A percentile compares a stretch with the other conserved stretches of the same genome.
Evolutionary conservation across 2,113 vertebrate species (phyloP).

Genomic region (Antigone vipio): DNA sequence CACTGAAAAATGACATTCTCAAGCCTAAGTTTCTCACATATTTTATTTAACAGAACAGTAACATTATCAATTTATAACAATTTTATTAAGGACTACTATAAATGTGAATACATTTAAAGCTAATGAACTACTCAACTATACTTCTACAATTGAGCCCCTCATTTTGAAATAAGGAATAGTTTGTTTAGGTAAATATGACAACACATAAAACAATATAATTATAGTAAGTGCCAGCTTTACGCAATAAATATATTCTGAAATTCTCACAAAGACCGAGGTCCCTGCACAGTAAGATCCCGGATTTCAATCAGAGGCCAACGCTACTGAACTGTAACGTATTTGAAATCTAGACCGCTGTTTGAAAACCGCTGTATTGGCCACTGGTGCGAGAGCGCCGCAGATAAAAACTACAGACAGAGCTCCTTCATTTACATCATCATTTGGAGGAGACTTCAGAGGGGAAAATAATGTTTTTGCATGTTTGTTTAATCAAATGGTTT

Average conservation of each 20-base stretch:
- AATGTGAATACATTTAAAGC: not conserved
- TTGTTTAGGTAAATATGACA: not conserved
- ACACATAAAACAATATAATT: not conserved
- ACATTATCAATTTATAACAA: not conserved
- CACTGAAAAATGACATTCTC: fast-evolving
- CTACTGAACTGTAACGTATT: fast-evolving
- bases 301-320: not conserved
- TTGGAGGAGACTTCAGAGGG: not conserved
- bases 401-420: not conserved
- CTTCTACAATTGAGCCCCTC: not conserved
- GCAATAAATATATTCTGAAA: not conserved
- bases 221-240: not conserved
- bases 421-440: not conserved
- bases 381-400: not conserved
- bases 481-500: not conserved
- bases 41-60: not conserved
- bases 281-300: not conserved
- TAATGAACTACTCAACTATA: not conserved
- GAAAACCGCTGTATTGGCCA: not conserved
- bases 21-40: not conserved
- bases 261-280: not conserved
- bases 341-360: not conserved
- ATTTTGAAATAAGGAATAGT: not conserved
- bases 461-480: not conserved
- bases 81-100: not conserved